A percentile compares a stretch with the other conserved stretches of the same genome.
Evolutionary conservation across 2,888 invertebrate species (phyloP).

Genomic region (Tigriopus californicus): DNA sequence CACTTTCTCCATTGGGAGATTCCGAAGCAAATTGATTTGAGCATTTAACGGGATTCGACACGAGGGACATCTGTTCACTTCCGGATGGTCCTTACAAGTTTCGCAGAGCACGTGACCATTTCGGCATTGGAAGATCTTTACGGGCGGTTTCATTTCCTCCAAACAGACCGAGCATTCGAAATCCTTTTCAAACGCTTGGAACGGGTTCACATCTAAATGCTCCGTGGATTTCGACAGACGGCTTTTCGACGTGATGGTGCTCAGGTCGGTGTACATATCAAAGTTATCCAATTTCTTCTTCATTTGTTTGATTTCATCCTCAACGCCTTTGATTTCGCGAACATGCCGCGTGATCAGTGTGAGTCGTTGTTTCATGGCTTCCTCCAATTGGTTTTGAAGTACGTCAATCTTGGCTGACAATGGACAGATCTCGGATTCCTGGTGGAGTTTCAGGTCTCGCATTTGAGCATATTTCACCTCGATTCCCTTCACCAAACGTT

Average conservation of each 20-base stretch:
- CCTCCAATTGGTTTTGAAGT: slow-evolving; percentile 3
- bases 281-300: slow-evolving; percentile 9
- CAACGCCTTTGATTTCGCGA: background rate
- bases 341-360: slow-evolving; percentile 9
- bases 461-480: slow-evolving; percentile 5
- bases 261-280: background rate
- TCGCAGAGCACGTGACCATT: slow-evolving; percentile 13
- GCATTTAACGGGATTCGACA: slow-evolving; percentile 2
- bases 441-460: background rate
- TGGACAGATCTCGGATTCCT: slow-evolving; percentile 7
- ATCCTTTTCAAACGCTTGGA: slow-evolving; percentile 8
- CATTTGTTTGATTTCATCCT: slow-evolving; percentile 10
- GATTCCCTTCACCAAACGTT: background rate
- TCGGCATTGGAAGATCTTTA: slow-evolving; percentile 11
- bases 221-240: background rate
- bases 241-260: too few species aligned
- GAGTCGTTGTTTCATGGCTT: slow-evolving; percentile 9
- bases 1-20: slow-evolving; percentile 10
- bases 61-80: slow-evolving; percentile 2
- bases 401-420: background rate
- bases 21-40: background rate
- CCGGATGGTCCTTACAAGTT: slow-evolving; percentile 5
- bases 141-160: slow-evolving; percentile 12
- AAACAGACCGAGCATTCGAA: slow-evolving; percentile 13
- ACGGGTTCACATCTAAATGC: background rate